These are phyloP conservation scores for Tachypleus tridentatus DNA, from an alignment of 1,140 invertebrate genomes.

Conservation along the genomic window DNA sequence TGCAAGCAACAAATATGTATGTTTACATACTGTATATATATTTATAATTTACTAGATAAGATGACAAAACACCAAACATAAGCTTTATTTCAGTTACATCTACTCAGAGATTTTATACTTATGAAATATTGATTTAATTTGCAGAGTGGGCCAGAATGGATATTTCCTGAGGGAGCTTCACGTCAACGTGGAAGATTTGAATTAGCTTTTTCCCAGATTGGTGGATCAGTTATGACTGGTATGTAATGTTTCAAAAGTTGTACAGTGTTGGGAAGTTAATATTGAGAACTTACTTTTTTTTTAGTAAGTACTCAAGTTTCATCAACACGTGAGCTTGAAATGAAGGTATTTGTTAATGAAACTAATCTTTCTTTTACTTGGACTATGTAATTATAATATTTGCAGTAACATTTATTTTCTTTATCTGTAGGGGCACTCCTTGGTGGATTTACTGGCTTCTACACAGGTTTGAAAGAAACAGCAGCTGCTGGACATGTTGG, in stretches of 20 bases:
- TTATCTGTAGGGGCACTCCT: constrained; percentile 48
- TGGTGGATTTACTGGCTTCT: constrained; percentile 71
- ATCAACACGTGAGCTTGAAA: too few species aligned
- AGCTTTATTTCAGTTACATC: too few species aligned
- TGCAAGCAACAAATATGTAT: too few species aligned
- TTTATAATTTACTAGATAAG: too few species aligned
- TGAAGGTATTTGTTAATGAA: too few species aligned
- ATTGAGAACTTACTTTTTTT: too few species aligned
- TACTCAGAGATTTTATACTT: neutral
- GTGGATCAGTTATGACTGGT: constrained; percentile 42
- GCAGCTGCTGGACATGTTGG: constrained; percentile 68
- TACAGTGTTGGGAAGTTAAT: too few species aligned
- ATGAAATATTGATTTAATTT: constrained; percentile 13
- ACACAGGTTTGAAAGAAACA: constrained; percentile 72
- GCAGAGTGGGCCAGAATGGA: constrained; percentile 58
- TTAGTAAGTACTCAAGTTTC: too few species aligned
- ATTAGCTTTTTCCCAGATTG: constrained; percentile 85
- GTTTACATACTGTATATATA: too few species aligned
- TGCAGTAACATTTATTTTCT: constrained; percentile 45
- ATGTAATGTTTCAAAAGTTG: neutral
- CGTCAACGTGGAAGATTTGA: constrained; percentile 71
- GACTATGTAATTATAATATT: too few species aligned
- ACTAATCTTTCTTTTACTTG: too few species aligned
- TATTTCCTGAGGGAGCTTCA: constrained; percentile 76
- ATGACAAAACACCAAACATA: too few species aligned